phyloP scores from a whole-genome alignment of 1,140 invertebrate species.

The Eupristina koningsbergeri region DNA sequence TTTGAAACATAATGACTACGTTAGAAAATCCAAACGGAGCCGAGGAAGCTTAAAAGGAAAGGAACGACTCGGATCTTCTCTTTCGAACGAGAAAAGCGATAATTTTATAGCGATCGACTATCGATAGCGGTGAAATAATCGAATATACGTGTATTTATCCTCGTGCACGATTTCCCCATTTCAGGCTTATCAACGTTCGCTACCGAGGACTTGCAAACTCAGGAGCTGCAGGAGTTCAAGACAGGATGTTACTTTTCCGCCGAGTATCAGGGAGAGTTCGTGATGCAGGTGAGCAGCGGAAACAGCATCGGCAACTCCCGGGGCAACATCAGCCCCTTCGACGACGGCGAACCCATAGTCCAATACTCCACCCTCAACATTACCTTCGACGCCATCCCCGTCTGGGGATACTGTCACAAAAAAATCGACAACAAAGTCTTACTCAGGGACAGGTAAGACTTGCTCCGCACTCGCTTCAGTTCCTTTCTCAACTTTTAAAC shows the following conservation, averaged over 20 bases:
- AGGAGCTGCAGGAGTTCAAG: conserved; percentile 54
- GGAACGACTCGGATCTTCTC: no score
- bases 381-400: conserved; percentile 78
- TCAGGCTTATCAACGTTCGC: conserved; percentile 51
- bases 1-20: no score
- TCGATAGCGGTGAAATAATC: background rate
- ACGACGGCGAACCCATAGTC: conserved; percentile 73
- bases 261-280: conserved; percentile 80
- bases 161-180: background rate
- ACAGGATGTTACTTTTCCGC: conserved; percentile 79
- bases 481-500: background rate
- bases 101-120: background rate
- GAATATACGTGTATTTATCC: background rate
- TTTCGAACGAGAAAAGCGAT: no score
- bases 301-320: conserved; percentile 65
- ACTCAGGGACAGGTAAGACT: conserved; percentile 78
- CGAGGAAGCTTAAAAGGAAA: no score
- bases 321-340: conserved; percentile 60
- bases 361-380: conserved; percentile 79
- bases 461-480: conserved; percentile 5
- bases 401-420: conserved; percentile 80
- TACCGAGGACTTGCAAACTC: conserved; percentile 57
- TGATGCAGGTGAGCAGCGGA: conserved; percentile 76
- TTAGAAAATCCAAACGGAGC: no score
- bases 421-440: conserved; percentile 78